Evolutionary conservation across 2,888 invertebrate species (phyloP).

Genomic region (Aleiodes leptofemur): DNA sequence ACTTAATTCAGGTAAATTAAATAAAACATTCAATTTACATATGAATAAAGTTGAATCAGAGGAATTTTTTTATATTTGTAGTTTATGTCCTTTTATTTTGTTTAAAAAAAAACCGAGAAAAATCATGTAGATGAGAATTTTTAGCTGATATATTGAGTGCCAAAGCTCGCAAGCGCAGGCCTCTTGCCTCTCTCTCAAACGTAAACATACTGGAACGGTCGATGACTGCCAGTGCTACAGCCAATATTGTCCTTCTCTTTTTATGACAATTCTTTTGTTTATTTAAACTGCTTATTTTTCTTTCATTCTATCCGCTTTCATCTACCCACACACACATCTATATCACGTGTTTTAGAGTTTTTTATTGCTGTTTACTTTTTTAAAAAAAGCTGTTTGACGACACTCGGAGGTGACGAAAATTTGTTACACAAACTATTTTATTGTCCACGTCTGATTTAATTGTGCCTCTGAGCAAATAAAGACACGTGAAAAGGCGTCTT

Average conservation of each 20-base stretch:
- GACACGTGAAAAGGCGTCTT: too few species aligned
- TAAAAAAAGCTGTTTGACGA: too few species aligned
- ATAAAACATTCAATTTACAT: neutral
- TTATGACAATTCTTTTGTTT: constrained; percentile 5
- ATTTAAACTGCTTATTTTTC: constrained; percentile 1
- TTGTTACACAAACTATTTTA: too few species aligned
- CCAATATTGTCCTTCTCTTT: constrained; percentile 15
- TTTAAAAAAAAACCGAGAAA: neutral
- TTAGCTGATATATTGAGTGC: neutral
- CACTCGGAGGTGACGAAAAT: too few species aligned
- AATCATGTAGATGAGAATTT: neutral
- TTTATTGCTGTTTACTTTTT: constrained; percentile 3
- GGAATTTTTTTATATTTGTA: too few species aligned
- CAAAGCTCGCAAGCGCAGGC: constrained; percentile 26
- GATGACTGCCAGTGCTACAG: constrained; percentile 55
- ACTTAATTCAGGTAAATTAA: neutral
- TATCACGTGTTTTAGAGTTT: neutral
- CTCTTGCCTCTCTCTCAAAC: constrained; percentile 54
- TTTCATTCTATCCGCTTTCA: neutral
- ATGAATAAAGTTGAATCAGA: too few species aligned
- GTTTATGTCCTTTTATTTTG: neutral
- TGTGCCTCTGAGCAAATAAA: too few species aligned
- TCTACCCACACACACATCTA: neutral
- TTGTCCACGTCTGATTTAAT: too few species aligned
- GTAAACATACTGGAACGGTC: constrained; percentile 64